Evolutionary conservation across 2,113 vertebrate genomes (phyloP), one percentile per base, ranked within the genome.

Genomic region (Pseudopodoces humilis): DNA sequence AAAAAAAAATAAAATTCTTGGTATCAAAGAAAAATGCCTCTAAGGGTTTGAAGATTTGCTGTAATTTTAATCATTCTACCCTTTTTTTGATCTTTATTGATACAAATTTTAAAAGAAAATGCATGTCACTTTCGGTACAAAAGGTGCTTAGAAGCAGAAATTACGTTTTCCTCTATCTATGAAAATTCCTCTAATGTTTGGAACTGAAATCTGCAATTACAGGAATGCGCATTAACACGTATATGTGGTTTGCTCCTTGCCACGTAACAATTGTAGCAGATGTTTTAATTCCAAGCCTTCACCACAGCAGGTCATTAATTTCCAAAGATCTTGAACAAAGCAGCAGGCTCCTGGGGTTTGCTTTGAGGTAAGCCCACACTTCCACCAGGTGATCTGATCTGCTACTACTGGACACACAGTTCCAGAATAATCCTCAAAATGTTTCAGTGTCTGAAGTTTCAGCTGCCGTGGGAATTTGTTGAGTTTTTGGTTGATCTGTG

Each of bases 81-180:
- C 60, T 43, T 76, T 43, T 76, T 39, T 67, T 31, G 3, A 13
- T 25, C 10, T 58, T 65, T 82, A 52, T 59, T 13, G 9, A n/a
- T 65, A 23, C 9, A 60, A 65, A 50, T 58, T 70, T 53, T 30
- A 62, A 67, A 53, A 76, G n/a, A 49, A 69, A 49, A 33, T 11
- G 20, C 0, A 0, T 3, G 27, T 50, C 23, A 16, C 41, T 63
- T 68, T 7, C 5, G 15, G 33, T 49, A 72, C 37, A 49, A 58
- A 35, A 59, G 44, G 33, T 56, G 31, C 23, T 76, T 64, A 28
- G 55, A 84, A 49, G n/a, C 24, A 50, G 7, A 15, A 64, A 4
- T 56, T 3, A 16, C 17, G 28, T 64, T 33, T 55, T 37, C 44
- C 67, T 47, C 15, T 72, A 0, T n/a, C 76, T 59, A 31, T 27